phyloP scores from a whole-genome alignment of 2,797 vertebrate genomes.

The Danio choprae region DNA sequence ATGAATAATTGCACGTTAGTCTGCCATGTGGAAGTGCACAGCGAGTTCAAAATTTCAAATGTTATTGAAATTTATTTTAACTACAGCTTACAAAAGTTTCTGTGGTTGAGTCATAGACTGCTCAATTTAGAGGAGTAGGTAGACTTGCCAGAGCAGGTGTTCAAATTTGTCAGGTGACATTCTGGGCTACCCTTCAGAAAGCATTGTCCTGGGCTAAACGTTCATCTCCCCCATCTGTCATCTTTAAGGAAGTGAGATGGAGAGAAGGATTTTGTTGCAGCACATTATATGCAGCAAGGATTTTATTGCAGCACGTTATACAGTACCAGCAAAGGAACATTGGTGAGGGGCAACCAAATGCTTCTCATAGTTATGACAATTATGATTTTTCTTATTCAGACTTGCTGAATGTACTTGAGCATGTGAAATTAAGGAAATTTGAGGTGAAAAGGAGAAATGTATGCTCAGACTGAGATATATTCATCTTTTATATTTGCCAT shows the following conservation, averaged over 20 bases:
- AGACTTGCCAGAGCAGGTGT: constrained; percentile 59
- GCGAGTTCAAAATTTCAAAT: constrained; percentile 1
- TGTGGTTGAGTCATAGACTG: constrained; percentile 1
- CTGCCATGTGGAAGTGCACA: background rate
- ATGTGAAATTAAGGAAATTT: constrained; percentile 35
- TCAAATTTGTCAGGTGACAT: constrained; percentile 51
- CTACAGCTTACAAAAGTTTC: constrained; percentile 28
- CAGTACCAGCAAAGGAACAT: constrained; percentile 37
- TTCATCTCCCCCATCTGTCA: constrained; percentile 55
- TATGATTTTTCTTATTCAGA: constrained; percentile 52
- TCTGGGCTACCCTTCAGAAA: constrained; percentile 55
- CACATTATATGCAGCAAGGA: constrained; percentile 28
- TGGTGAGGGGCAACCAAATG: constrained; percentile 53
- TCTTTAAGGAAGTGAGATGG: constrained; percentile 5
- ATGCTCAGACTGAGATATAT: constrained; percentile 30
- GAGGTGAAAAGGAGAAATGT: constrained; percentile 5
- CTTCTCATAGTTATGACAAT: constrained; percentile 55
- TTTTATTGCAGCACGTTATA: constrained; percentile 24
- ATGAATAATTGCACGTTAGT: background rate
- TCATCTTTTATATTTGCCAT: constrained; percentile 44
- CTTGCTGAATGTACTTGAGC: constrained; percentile 44
- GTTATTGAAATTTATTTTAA: constrained; percentile 10
- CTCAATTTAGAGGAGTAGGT: constrained; percentile 52
- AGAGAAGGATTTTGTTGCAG: constrained; percentile 15
- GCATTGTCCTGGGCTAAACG: constrained; percentile 49